A percentile compares a stretch with the other conserved stretches of the same genome.
phyloP scores from a whole-genome alignment of 2,797 vertebrate genomes.

The Phataginus tricuspis region DNA sequence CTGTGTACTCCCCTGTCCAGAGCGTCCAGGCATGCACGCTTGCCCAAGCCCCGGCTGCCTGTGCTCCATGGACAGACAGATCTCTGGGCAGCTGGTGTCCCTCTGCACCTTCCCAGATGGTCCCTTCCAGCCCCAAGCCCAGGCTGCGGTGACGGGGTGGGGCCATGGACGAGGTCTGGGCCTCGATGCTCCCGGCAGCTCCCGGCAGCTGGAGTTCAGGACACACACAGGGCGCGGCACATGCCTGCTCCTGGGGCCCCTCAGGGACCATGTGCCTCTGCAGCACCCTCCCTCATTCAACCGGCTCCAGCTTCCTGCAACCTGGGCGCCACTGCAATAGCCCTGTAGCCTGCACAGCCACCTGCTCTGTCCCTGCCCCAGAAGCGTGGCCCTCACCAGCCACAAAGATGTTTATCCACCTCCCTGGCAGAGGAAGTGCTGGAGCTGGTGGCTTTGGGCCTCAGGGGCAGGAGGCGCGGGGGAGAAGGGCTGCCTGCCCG shows the following conservation, averaged over 20 bases:
- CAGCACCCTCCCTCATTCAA: neutral
- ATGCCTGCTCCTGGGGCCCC: no score
- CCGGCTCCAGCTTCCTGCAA: neutral
- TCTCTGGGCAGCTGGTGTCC: rapidly evolving
- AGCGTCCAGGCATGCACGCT: no score
- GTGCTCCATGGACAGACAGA: neutral
- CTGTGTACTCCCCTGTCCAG: neutral
- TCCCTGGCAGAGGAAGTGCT: neutral
- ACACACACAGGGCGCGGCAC: no score
- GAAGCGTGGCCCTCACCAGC: no score
- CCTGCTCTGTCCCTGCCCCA: rapidly evolving
- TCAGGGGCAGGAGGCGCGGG: neutral
- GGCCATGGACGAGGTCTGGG: neutral
- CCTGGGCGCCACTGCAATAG: no score
- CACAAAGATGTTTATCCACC: rapidly evolving
- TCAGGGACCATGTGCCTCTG: rapidly evolving
- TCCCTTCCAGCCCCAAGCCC: neutral
- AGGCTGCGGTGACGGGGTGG: neutral
- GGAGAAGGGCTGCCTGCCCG: no score
- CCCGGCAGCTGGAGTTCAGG: no score
- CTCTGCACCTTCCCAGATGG: neutral
- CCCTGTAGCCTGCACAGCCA: no score
- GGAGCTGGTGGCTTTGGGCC: neutral
- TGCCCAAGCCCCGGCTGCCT: neutral
- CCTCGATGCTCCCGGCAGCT: no score